phyloP scores from a whole-genome alignment of 2,888 invertebrate genomes.

The Abrostola triplasia region DNA sequence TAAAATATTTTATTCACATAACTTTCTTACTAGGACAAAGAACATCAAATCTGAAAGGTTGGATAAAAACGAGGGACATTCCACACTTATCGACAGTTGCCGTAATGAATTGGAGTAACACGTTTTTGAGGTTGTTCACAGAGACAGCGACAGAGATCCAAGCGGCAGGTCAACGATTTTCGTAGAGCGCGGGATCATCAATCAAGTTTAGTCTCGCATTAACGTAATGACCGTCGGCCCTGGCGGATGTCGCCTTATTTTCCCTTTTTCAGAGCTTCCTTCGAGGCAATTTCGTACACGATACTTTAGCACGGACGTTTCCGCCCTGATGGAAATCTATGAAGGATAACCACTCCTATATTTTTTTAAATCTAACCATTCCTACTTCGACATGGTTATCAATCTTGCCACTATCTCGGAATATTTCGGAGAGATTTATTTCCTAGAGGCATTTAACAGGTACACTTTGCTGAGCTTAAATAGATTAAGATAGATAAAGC shows the following conservation, averaged over 20 bases:
- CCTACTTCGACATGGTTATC: slow-evolving; percentile 70
- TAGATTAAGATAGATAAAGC: slow-evolving; percentile 68
- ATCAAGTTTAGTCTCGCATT: slow-evolving; percentile 88
- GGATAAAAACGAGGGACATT: slow-evolving; percentile 5
- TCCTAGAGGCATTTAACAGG: slow-evolving; percentile 57
- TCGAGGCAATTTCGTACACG: slow-evolving; percentile 82
- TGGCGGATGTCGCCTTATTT: slow-evolving; percentile 86
- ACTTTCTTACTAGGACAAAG: slow-evolving; percentile 15
- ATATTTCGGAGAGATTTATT: slow-evolving; percentile 64
- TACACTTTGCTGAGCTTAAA: slow-evolving; percentile 62
- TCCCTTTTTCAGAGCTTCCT: slow-evolving; percentile 76
- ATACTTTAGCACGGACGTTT: slow-evolving; percentile 79
- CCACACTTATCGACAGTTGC: slow-evolving; percentile 19
- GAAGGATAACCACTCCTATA: slow-evolving; percentile 70
- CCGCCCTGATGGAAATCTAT: slow-evolving; percentile 84
- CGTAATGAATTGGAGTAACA: slow-evolving; percentile 36
- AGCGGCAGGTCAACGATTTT: slow-evolving; percentile 68
- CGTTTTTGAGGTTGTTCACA: slow-evolving; percentile 51
- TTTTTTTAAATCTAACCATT: slow-evolving; percentile 62
- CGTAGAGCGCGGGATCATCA: slow-evolving; percentile 75
- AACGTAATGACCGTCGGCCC: slow-evolving; percentile 86
- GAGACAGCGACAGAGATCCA: slow-evolving; percentile 57
- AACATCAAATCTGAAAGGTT: slow-evolving; percentile 6
- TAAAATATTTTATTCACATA: slow-evolving; percentile 12
- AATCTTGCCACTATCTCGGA: slow-evolving; percentile 71